Base-by-base conservation (phyloP, 37 sponge, comb jelly and placozoan genomes). In the Haliclona indistincta region DNA sequence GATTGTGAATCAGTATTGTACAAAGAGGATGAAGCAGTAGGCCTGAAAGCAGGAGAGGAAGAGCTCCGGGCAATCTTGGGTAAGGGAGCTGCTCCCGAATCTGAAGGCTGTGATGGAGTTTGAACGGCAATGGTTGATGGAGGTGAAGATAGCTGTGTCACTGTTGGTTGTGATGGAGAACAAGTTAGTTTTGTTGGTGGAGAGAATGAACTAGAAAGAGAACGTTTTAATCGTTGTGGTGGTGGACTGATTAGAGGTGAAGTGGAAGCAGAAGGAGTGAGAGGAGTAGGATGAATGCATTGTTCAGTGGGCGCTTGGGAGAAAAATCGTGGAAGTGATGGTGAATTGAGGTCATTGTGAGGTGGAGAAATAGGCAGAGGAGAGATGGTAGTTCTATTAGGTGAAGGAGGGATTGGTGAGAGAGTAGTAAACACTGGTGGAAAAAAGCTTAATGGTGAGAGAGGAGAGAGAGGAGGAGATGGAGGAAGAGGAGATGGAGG, bases 401-500 rank as follows among this genome's bases (percentile, higher is more conserved):
- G 37, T 36, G 22, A 32, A 35, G 3, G 37, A 64, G 37, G 66
- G 29, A 30, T 30, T 35, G 66, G 34, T 64, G 66, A 35, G n/a
- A 5, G 36, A 64, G 34, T n/a, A 56, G 34, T 64, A n/a, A 30
- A 35, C n/a, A 33, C 32, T 36, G 34, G 38, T 32, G 38, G 29
- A 64, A 33, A 35, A 23, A 33, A 64, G 34, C 38, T n/a, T 32
- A n/a, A 64, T 32, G 38, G 66, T 35, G 66, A 56, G 75, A 44
- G 38, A 71, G 23, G 33, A 44, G 75, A 58, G 75, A 74, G 43
- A 74, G 61, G 43, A 41, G 55, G n/a, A 38, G 2, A 53, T 29
- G 34, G 15, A 10, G 55, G 15, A 22, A 26, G 37, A 70, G 81
- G 81, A 23, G 81, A 72, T 3, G 63, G 81, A 26, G 81, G 81